Percentiles rank a stretch among this genome's conserved stretches.
phyloP scores from a whole-genome alignment of 2,888 invertebrate species.

The Drosophila rubida region DNA sequence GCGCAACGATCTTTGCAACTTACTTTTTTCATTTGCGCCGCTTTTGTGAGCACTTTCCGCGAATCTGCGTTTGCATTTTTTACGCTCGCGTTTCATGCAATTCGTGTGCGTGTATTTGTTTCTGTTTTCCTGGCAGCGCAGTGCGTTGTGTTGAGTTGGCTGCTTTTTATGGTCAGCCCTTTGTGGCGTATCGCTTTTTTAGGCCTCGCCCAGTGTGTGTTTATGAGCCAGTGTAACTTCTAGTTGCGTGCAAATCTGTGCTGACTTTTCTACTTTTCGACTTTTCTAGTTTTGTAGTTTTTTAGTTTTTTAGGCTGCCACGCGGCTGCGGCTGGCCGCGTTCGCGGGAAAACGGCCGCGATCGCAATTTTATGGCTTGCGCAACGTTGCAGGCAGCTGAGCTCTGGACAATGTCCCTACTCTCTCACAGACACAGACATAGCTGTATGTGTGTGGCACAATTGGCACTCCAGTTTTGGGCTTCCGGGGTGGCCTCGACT shows the following conservation, averaged over 20 bases:
- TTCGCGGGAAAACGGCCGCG: constrained; percentile 54
- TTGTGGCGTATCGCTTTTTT: constrained; percentile 47
- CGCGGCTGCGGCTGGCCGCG: constrained; percentile 52
- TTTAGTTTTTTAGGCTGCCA: constrained; percentile 71
- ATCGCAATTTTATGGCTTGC: constrained; percentile 60
- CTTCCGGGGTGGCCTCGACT: constrained; percentile 75
- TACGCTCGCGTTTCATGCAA: constrained; percentile 52
- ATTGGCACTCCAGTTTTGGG: constrained; percentile 65
- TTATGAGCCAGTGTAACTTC: constrained; percentile 63
- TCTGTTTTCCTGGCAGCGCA: neutral
- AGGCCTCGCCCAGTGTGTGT: constrained; percentile 25
- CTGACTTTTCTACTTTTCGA: constrained; percentile 52
- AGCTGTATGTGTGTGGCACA: constrained; percentile 6
- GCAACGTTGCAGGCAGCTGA: constrained; percentile 33
- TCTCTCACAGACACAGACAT: constrained; percentile 11
- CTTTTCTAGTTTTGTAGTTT: no score
- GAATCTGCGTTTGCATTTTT: constrained; percentile 51
- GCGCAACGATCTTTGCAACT: constrained; percentile 9
- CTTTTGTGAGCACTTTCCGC: constrained; percentile 20
- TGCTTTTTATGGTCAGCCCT: constrained; percentile 54
- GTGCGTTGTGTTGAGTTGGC: no score
- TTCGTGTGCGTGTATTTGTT: constrained; percentile 27
- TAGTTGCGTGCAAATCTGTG: constrained; percentile 71
- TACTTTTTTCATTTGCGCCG: constrained; percentile 3
- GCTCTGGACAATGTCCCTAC: constrained; percentile 38